Base-by-base conservation (phyloP, 2,888 invertebrate genomes). In the Phania funesta region DNA sequence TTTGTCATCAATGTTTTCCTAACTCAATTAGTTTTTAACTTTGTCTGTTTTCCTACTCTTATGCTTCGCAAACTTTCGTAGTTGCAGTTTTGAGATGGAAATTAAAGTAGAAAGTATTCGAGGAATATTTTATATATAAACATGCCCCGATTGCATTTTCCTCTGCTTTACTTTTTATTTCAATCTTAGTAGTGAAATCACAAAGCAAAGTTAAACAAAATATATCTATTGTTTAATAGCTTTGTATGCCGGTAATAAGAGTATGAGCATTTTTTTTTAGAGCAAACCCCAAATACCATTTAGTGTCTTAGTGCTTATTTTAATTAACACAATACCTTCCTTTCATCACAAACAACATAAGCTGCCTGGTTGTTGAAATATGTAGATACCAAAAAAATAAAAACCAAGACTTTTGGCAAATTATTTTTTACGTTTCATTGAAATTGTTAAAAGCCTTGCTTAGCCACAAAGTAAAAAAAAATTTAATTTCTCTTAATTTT, bases 11-110 rank as follows among this genome's bases (percentile, higher is more conserved):
- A 58, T 64, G 56, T 71, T 32, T 50, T 71, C 44, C 65, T 71
- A 24, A 78, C 71, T 78, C 64, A 65, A 71, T 78, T 78, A 71
- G 32, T 64, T 78, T 65, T 71, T 48, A 29, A 67, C 26, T 58
- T 58, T 29, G 11, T 11, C 29, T 58, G 11, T 38, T 29, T 16
- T 50, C n/a, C 6, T 22, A 41, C 9, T 64, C 13, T 16, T 32
- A 16, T 22, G 16, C 8, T 70, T 56, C 20, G 6, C 4, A 44
- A 26, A 48, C 4, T 13, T 60, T 24, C 71, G 22, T 41, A 6
- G 6, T 54, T 24, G 26, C 22, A 56, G n/a, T 64, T 64, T 54
- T 32, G 18, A n/a, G 9, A 41, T 64, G 18, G 13, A 64, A 54
- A 64, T 54, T 64, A 35, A 54, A 46, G 13, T 44, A 46, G 44